These are phyloP conservation scores for Drymonia ruficornis DNA, from an alignment of 2,888 invertebrate genomes.

Conservation along the genomic window DNA sequence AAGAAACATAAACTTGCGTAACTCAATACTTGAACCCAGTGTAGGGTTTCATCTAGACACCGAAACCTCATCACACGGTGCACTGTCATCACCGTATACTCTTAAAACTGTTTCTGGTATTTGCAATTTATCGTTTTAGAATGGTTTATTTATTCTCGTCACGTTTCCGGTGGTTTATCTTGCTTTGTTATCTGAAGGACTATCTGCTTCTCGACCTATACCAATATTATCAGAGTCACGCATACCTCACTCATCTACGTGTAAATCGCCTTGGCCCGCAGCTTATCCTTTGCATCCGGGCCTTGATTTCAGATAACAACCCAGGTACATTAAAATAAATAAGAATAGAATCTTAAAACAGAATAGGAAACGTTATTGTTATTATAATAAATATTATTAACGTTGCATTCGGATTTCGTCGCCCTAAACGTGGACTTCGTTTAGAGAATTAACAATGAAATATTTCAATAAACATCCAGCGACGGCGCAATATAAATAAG, in stretches of 20 bases:
- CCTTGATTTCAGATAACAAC: constrained; percentile 49
- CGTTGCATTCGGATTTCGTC: constrained; percentile 66
- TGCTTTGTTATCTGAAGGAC: constrained; percentile 59
- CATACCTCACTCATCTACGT: constrained; percentile 61
- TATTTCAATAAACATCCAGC: constrained; percentile 78
- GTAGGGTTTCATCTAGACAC: constrained; percentile 73
- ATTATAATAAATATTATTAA: constrained; percentile 80
- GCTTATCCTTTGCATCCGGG: constrained; percentile 71
- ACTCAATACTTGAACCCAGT: constrained; percentile 64
- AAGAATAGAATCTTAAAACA: constrained; percentile 46
- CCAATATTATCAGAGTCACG: constrained; percentile 68
- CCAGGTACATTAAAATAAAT: constrained; percentile 43
- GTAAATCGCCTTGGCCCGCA: constrained; percentile 59
- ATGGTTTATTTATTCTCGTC: constrained; percentile 27
- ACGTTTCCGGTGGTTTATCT: constrained; percentile 61
- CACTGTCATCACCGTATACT: constrained; percentile 13
- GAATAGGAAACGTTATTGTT: constrained; percentile 57
- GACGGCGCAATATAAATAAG: constrained; percentile 77
- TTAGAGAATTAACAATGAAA: constrained; percentile 80
- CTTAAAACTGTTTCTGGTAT: constrained; percentile 5
- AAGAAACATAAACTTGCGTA: constrained; percentile 60
- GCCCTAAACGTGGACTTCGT: constrained; percentile 67
- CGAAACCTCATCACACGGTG: constrained; percentile 60
- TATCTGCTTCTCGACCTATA: constrained; percentile 69
- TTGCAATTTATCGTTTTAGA: constrained; percentile 8